Evolutionary conservation across 2,113 vertebrate genomes (phyloP).

Genomic region (Rhipidura dahli): DNA sequence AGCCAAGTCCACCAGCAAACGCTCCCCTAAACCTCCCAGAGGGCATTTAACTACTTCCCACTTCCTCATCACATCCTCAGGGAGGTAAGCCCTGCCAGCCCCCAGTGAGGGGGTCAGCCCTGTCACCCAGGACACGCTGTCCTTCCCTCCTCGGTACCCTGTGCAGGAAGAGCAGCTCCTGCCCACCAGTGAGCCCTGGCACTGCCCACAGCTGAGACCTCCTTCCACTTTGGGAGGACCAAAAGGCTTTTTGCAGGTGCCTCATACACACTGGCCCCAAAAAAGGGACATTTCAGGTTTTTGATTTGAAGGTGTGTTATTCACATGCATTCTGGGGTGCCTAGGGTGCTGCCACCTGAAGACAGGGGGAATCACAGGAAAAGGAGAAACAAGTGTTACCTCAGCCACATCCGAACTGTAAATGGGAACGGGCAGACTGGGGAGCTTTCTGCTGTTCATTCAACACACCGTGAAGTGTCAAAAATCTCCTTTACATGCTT

Average conservation of each 20-base stretch:
- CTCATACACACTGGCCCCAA: neutral
- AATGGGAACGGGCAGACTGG: neutral
- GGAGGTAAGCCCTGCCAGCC: neutral
- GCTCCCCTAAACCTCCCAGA: neutral
- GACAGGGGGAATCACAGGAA: fast-evolving
- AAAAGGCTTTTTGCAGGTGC: neutral
- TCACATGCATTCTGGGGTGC: neutral
- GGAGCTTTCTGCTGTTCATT: constrained; percentile 5
- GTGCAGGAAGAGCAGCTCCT: neutral
- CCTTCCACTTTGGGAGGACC: neutral
- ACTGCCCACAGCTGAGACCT: neutral
- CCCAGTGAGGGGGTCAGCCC: neutral
- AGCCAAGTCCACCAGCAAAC: neutral
- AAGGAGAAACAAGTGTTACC: neutral
- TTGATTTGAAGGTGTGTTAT: neutral
- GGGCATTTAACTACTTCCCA: neutral
- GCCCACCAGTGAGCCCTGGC: neutral
- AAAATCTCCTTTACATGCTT: constrained; percentile 43
- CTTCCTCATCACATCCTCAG: neutral
- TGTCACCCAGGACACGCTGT: fast-evolving
- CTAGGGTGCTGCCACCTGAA: neutral
- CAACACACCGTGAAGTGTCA: neutral
- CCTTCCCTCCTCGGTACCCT: neutral
- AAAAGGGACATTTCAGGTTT: neutral
- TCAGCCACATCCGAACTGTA: neutral